These are phyloP conservation scores for Vanessa cardui DNA, from an alignment of 2,888 invertebrate genomes.

Conservation along the genomic window DNA sequence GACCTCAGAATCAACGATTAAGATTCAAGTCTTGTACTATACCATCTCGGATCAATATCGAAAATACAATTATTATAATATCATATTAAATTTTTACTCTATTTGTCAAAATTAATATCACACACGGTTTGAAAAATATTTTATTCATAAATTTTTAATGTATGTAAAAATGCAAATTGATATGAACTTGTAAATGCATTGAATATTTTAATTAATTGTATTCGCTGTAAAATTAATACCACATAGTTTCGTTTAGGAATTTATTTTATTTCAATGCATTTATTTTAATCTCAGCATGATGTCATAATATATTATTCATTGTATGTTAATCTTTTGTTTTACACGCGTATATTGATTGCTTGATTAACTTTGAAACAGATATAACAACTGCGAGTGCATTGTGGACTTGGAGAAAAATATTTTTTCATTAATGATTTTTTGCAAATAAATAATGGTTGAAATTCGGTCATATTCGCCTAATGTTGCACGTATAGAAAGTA, in stretches of 20 bases:
- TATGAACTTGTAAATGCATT: background rate
- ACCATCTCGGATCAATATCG: too few relatives aligned
- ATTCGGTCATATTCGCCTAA: too few relatives aligned
- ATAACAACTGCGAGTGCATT: background rate
- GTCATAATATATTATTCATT: constrained; percentile 13
- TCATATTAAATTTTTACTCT: too few relatives aligned
- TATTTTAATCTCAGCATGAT: constrained; percentile 17
- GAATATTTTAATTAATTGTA: background rate
- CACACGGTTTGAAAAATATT: too few relatives aligned
- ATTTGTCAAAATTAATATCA: too few relatives aligned
- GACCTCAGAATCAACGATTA: too few relatives aligned
- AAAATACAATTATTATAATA: too few relatives aligned
- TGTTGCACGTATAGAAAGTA: too few relatives aligned
- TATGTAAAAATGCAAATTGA: too few relatives aligned
- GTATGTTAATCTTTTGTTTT: constrained; percentile 12
- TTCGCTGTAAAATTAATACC: constrained; percentile 9
- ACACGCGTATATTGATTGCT: constrained; percentile 5
- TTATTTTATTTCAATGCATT: constrained; percentile 16
- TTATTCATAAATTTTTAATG: too few relatives aligned
- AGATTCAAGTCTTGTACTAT: too few relatives aligned
- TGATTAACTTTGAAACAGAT: background rate
- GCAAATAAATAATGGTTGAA: too few relatives aligned
- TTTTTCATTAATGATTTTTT: background rate
- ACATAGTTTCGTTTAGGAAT: constrained; percentile 12
- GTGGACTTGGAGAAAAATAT: background rate